These are phyloP conservation scores for Austrolebias charrua DNA, from an alignment of 2,797 vertebrate species.

Conservation along the genomic window DNA sequence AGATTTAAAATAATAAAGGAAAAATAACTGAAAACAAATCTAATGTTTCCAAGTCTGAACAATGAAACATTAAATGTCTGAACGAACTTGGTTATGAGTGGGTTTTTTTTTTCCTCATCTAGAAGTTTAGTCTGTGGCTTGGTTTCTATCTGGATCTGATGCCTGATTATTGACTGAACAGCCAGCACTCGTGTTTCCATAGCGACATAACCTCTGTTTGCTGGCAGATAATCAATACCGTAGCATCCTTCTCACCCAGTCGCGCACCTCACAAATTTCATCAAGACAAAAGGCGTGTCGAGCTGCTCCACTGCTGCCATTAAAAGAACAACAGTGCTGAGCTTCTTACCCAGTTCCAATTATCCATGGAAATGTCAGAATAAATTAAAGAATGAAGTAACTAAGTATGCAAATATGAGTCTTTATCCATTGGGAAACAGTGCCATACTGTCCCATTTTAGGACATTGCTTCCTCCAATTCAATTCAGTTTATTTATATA, in stretches of 20 bases:
- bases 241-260: constrained; percentile 42
- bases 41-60: background rate
- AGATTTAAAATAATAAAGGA: background rate
- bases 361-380: too few relatives aligned
- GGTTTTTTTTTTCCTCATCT: constrained; percentile 3
- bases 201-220: constrained; percentile 61
- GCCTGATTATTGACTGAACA: constrained; percentile 56
- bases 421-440: too few relatives aligned
- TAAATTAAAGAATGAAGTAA: too few relatives aligned
- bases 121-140: constrained; percentile 8
- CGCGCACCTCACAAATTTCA: constrained; percentile 53
- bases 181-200: constrained; percentile 70
- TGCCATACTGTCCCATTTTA: too few relatives aligned
- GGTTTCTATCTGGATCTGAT: constrained; percentile 38
- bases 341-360: constrained; percentile 14
- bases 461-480: too few relatives aligned
- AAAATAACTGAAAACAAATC: too few relatives aligned
- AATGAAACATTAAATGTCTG: background rate
- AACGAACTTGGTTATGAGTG: constrained; percentile 6
- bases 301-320: background rate
- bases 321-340: background rate
- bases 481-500: constrained; percentile 17
- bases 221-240: constrained; percentile 74
- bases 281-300: constrained; percentile 32
- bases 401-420: too few relatives aligned